Evolutionary conservation across 2,113 vertebrate genomes (phyloP), one percentile per base, ranked within the genome.

Genomic region (Holacanthus passer): DNA sequence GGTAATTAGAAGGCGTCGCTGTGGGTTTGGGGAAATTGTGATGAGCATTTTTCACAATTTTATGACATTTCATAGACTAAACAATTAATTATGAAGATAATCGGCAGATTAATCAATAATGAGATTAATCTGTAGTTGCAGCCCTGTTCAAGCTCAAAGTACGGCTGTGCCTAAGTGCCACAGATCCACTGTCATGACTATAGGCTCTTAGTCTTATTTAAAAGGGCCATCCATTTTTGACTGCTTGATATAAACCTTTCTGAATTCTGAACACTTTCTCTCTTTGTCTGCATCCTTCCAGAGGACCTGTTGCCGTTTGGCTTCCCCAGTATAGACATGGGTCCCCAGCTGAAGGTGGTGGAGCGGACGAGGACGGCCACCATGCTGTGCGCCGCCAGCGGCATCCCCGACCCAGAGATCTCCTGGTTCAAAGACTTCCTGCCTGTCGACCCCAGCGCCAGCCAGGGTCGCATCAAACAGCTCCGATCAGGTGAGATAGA

Each of bases 361-460:
- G 98, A 99, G 87, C 93, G 98, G 0, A 99, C 98, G 0, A 95
- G 96, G 39, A 99, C 97, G 0, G 98, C 98, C 79, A 99, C 98
- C 0, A 99, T 99, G 98, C 96, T 99, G 19, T 99, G 98, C 0
- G 98, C 98, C 0, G 98, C 97, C 93, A 99, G 98, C 0, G 98
- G 98, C 5, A 97, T 97, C 92, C 98, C 98, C 0, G 98, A 99
- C 92, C 98, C 98, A 0, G 98, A 99, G 93, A 99, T 99, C 92
- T 97, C 98, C 69, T 99, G 98, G 98, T 99, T 99, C 81, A 99
- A 99, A 88, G 98, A 99, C 88, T 99, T 99, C 92, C 94, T 99
- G 59, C 98, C 98, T 0, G 96, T 99, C 0, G 98, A 99, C 84
- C 97, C 97, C 52, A 91, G 95, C 2, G 86, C 94, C 60, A 99